Conservation (phyloP, 2,797 vertebrate species). For the Lates japonicus region DNA sequence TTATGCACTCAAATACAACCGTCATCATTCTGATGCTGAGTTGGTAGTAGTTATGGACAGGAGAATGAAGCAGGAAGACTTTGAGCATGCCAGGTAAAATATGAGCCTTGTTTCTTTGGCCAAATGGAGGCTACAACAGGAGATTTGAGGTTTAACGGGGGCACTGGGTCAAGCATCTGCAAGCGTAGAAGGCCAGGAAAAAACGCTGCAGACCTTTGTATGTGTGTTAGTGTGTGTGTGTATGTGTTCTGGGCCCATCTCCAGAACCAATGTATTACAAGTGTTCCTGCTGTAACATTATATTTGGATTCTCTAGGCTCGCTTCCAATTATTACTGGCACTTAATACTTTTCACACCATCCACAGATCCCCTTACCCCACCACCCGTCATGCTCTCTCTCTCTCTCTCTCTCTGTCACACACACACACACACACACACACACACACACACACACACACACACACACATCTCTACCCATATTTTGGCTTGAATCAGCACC, state of each 20-base stretch:
- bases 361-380: conserved; percentile 88
- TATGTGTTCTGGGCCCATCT: conserved; percentile 81
- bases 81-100: conserved; percentile 74
- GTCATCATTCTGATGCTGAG: conserved; percentile 15
- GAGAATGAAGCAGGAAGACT: conserved; percentile 56
- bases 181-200: conserved; percentile 56
- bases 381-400: conserved; percentile 34
- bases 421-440: conserved; percentile 4
- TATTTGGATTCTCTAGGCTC: conserved; percentile 92
- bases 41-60: conserved; percentile 14
- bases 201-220: conserved; percentile 34
- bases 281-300: conserved; percentile 91
- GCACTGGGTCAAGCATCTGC: conserved; percentile 52
- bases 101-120: conserved; percentile 77
- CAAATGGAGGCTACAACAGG: conserved; percentile 52
- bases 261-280: conserved; percentile 92
- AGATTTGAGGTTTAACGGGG: conserved; percentile 55
- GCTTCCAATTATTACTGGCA: conserved; percentile 93
- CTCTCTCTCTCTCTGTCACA: conserved; percentile 7
- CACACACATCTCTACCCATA: conserved; percentile 49
- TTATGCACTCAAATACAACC: not conserved
- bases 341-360: conserved; percentile 95
- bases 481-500: conserved; percentile 84
- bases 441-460: conserved; percentile 15
- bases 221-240: conserved; percentile 22